Conservation (phyloP, 2,797 vertebrate genomes). For the Hemibagrus guttatus region DNA sequence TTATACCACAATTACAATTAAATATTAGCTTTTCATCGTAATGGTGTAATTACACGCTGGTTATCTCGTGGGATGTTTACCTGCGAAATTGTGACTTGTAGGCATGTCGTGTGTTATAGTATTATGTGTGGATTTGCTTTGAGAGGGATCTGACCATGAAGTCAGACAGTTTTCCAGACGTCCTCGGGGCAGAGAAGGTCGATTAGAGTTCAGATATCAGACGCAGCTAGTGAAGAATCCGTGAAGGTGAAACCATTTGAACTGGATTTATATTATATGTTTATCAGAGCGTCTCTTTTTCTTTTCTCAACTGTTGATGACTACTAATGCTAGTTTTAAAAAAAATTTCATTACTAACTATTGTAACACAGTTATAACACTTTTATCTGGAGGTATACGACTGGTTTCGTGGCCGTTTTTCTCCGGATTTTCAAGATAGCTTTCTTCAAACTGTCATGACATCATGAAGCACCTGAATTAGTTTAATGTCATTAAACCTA, state of each 20-base stretch:
- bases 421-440: not conserved
- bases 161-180: slow-evolving; percentile 25
- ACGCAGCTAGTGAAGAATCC: not conserved
- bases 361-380: not conserved
- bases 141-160: slow-evolving; percentile 18
- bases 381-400: not conserved
- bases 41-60: not conserved
- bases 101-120: not conserved
- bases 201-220: not conserved
- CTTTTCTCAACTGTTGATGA: no score
- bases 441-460: not conserved
- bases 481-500: no score
- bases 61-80: not conserved
- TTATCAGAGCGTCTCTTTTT: not conserved
- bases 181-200: slow-evolving; percentile 31
- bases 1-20: not conserved
- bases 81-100: not conserved
- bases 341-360: not conserved
- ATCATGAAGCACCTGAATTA: not conserved
- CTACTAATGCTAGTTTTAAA: no score
- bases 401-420: not conserved
- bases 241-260: not conserved
- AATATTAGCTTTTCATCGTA: not conserved
- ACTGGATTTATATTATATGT: not conserved
- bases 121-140: not conserved